Percentiles rank a stretch among this genome's conserved stretches.
phyloP scores from a whole-genome alignment of 2,113 vertebrate species.

The Prionailurus bengalensis region DNA sequence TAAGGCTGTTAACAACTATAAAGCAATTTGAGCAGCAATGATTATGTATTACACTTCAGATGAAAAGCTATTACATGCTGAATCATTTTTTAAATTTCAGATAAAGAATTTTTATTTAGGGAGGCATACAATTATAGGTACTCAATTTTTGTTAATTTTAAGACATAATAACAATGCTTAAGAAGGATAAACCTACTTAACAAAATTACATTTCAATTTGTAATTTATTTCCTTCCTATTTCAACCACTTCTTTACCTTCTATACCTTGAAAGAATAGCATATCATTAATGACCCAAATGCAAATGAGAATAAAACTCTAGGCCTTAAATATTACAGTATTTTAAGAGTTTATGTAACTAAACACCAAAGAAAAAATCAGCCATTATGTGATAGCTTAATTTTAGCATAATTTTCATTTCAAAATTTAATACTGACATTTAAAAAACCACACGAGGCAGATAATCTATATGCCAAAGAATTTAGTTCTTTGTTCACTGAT shows the following conservation, averaged over 20 bases:
- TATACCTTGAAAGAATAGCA: slow-evolving; percentile 28
- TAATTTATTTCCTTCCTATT: slow-evolving; percentile 59
- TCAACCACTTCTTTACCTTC: slow-evolving; percentile 33
- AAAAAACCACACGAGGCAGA: slow-evolving; percentile 40
- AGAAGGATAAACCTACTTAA: slow-evolving; percentile 10
- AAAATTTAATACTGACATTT: slow-evolving; percentile 41
- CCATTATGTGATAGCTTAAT: background rate
- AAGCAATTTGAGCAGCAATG: slow-evolving; percentile 38
- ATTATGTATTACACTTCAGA: background rate
- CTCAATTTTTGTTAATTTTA: slow-evolving; percentile 36
- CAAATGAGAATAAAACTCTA: background rate
- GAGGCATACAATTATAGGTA: slow-evolving; percentile 38
- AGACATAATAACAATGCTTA: slow-evolving; percentile 19
- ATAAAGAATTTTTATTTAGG: slow-evolving; percentile 51
- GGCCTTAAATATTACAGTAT: slow-evolving; percentile 4
- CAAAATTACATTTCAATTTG: slow-evolving; percentile 47
- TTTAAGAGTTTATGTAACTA: slow-evolving; percentile 32
- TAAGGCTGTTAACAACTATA: slow-evolving; percentile 39
- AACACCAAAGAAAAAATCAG: slow-evolving; percentile 31
- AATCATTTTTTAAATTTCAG: slow-evolving; percentile 57
- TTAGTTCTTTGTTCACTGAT: slow-evolving; percentile 45
- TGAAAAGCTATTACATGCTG: slow-evolving; percentile 22
- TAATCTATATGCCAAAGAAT: slow-evolving; percentile 23
- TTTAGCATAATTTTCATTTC: slow-evolving; percentile 54
- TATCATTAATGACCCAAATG: slow-evolving; percentile 24